Evolutionary conservation across 2,888 invertebrate species (phyloP).

Genomic region (Hymenopus coronatus): DNA sequence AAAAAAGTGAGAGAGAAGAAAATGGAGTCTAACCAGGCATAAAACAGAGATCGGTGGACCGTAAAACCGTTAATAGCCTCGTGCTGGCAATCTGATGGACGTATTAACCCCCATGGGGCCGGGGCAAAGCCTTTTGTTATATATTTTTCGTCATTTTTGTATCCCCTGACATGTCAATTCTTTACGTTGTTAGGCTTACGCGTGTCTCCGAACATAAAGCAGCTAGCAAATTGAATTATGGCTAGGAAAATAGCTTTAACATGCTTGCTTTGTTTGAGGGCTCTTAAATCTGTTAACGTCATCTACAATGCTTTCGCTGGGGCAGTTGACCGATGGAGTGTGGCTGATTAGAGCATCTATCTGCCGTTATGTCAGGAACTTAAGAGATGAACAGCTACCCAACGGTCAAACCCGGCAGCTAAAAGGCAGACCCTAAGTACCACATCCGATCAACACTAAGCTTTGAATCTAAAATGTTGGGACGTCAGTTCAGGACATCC

Average conservation of each 20-base stretch:
- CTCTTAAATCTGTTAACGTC: too few species aligned
- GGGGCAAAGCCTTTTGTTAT: not conserved
- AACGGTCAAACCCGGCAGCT: too few species aligned
- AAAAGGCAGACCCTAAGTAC: too few species aligned
- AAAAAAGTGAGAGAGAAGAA: not conserved
- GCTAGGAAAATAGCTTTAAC: not conserved
- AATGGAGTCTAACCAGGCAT: not conserved
- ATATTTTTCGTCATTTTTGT: not conserved
- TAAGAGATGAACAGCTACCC: too few species aligned
- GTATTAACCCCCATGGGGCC: not conserved
- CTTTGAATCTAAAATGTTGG: too few species aligned
- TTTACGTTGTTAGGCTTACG: not conserved
- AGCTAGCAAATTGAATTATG: not conserved
- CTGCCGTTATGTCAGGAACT: too few species aligned
- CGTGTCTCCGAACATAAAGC: not conserved
- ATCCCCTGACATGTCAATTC: not conserved
- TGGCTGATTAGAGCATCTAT: too few species aligned
- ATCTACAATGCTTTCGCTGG: too few species aligned
- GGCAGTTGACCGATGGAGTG: too few species aligned
- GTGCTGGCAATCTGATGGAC: not conserved
- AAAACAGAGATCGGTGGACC: not conserved
- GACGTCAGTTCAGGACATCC: too few species aligned
- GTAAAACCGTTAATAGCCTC: not conserved
- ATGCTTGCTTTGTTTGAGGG: too few species aligned
- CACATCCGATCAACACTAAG: too few species aligned